Base-by-base conservation (phyloP, 2,888 invertebrate genomes). In the Luperina nickerlii region DNA sequence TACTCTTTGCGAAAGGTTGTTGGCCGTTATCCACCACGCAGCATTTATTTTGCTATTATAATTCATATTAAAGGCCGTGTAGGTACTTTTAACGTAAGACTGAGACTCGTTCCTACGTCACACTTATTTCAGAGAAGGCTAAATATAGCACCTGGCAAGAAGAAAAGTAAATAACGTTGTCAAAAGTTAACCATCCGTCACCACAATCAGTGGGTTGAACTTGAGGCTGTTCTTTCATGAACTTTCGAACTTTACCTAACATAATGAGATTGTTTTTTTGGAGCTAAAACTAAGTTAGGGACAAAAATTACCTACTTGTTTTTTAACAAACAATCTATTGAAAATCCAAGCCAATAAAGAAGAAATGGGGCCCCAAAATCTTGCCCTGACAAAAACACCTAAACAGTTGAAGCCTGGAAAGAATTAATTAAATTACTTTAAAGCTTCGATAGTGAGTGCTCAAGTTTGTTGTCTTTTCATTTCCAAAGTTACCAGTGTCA, bases 201-300 rank as follows among this genome's bases (percentile, higher is more conserved):
- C 79, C 62, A 79, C 68, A 60, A 79, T 70, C 65, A 32, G 79
- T 63, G 54, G 48, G 63, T 66, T 27, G 32, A 60, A 70, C 45
- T 62, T 48, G 9, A 57, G 38, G 48, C 15, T 62, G 15, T 62
- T 45, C 51, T 68, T 51, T 79, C 48, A 68, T 45, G n/a, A 79
- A 73, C 51, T 84, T 84, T 15, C 57, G n/a, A 73, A 73, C 57
- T 78, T 82, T 68, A 8, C 5, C 2, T 62, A 68, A 69, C 63
- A 69, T 72, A 15, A 57, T 38, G 51, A 74, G 57, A 67, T 78
- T 72, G 57, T 72, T 54, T 57, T 45, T 54, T 71, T 78, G 15
- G 38, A 71, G 13, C 9, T 71, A 20, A 48, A 78, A 78, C 15
- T 54, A 42, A 69, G 42, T 79, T 73, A 60, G 24, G 9, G 18